Percentiles rank a stretch among this genome's conserved stretches.
Evolutionary conservation across 2,797 vertebrate species (phyloP).

Genomic region (Taenioides sp.): DNA sequence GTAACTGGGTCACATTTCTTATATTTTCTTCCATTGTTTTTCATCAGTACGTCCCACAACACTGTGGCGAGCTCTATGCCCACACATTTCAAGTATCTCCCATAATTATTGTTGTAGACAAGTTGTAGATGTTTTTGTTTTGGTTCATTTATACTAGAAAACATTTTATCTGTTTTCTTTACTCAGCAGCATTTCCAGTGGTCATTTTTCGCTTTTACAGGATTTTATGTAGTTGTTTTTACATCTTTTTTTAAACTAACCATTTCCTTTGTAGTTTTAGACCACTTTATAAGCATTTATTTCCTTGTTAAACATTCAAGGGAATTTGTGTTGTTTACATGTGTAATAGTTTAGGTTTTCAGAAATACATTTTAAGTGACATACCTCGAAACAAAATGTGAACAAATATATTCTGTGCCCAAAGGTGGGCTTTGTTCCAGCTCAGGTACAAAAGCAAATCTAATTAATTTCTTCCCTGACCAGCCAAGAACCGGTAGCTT

Average conservation of each 20-base stretch:
- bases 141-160: neutral
- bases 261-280: conserved; percentile 47
- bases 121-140: conserved; percentile 26
- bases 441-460: conserved; percentile 67
- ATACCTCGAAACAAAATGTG: conserved; percentile 61
- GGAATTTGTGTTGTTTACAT: conserved; percentile 55
- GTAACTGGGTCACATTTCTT: conserved; percentile 54
- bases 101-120: conserved; percentile 34
- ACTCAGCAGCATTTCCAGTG: conserved; percentile 37
- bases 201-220: conserved; percentile 58
- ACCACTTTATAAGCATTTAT: conserved; percentile 44
- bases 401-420: conserved; percentile 58
- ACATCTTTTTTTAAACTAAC: conserved; percentile 54
- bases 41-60: conserved; percentile 7
- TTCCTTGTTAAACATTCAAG: conserved; percentile 64
- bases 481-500: conserved; percentile 64
- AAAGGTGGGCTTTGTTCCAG: conserved; percentile 63
- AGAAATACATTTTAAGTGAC: conserved; percentile 48
- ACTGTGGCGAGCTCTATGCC: conserved; percentile 35
- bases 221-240: conserved; percentile 64
- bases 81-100: conserved; percentile 35
- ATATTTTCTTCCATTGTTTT: conserved; percentile 22
- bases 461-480: conserved; percentile 46
- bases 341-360: conserved; percentile 50
- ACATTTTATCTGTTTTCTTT: conserved; percentile 8